Evolutionary conservation across 2,888 invertebrate genomes (phyloP), one percentile per base, ranked within the genome.

Genomic region (Nysson spinosus): DNA sequence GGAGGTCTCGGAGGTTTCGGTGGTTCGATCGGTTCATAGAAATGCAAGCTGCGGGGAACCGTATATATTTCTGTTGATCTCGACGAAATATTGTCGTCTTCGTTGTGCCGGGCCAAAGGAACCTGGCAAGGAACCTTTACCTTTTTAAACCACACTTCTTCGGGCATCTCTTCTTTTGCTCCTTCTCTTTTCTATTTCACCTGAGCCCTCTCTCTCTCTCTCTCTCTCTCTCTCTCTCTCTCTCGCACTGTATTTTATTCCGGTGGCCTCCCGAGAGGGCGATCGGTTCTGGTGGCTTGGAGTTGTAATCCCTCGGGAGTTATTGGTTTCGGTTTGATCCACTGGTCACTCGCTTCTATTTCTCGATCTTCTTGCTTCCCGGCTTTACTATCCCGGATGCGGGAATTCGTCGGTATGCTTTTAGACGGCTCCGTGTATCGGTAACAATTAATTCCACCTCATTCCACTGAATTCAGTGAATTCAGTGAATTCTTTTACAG

Each of bases 281-380:
- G 75, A 75, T 78, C 70, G 72, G 70, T 60, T 72, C 70, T 69
- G 75, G 44, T 46, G 72, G 73, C 72, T 69, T 72, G 60, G 72
- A 75, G 69, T 78, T 77, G 80, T 84, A 84, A 84, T 84, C 83
- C 82, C 75, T 51, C 69, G 71, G 79, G 82, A 83, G 79, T 84
- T 84, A 84, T 82, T 83, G 81, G 83, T 81, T 84, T 81, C 79
- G 75, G 79, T 83, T 81, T 80, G 81, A 85, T 82, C 82, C 81
- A 80, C 72, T 80, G 75, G 74, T 75, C 76, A 77, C 58, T 56
- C 68, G 32, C n/a, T 43, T 30, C 49, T 37, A 20, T 43, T 35
- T 30, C 30, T 40, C 55, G 55, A 43, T 37, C 50, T 62, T 55
- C 32, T 37, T 40, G 9, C 11, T 24, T 14, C 14, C n/a, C n/a